Evolutionary conservation across 1,140 invertebrate genomes (phyloP).

Genomic region (Drosophila chauvacae): DNA sequence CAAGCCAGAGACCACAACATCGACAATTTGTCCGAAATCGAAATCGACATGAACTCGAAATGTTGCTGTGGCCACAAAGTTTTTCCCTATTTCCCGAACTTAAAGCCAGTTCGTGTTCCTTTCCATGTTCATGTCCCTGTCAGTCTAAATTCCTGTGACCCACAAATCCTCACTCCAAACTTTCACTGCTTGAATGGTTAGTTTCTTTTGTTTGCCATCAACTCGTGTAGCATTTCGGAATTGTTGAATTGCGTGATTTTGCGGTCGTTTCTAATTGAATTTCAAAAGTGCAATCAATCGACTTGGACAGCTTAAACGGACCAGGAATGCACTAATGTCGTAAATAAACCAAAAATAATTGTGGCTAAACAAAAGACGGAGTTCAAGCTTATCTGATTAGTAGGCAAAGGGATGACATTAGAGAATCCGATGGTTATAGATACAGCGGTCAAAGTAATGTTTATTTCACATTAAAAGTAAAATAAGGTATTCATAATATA

Average conservation of each 20-base stretch:
- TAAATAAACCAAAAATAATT: slow-evolving; percentile 10
- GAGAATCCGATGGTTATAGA: not conserved
- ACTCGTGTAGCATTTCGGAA: slow-evolving; percentile 46
- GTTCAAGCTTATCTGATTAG: not conserved
- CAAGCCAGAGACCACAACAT: slow-evolving; percentile 6
- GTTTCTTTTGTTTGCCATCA: slow-evolving; percentile 25
- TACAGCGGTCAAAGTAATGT: not conserved
- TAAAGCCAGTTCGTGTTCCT: slow-evolving; percentile 46
- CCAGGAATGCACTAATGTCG: slow-evolving; percentile 6
- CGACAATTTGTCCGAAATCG: slow-evolving; percentile 39
- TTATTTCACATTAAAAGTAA: too few species aligned
- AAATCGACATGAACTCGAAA: slow-evolving; percentile 13
- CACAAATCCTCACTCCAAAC: not conserved
- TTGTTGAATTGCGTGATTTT: slow-evolving; percentile 73
- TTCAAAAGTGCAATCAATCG: slow-evolving; percentile 59
- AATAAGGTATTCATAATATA: too few species aligned
- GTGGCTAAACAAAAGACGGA: not conserved
- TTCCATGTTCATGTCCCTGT: slow-evolving; percentile 33
- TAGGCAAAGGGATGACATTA: not conserved
- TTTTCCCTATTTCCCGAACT: slow-evolving; percentile 22
- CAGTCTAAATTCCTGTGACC: slow-evolving; percentile 20
- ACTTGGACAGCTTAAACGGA: slow-evolving; percentile 24
- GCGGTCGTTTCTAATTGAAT: slow-evolving; percentile 65
- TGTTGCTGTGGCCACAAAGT: slow-evolving; percentile 37
- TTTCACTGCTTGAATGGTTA: not conserved